Base-by-base conservation (phyloP, 2,113 vertebrate genomes). In the Leucopsar rothschildi region DNA sequence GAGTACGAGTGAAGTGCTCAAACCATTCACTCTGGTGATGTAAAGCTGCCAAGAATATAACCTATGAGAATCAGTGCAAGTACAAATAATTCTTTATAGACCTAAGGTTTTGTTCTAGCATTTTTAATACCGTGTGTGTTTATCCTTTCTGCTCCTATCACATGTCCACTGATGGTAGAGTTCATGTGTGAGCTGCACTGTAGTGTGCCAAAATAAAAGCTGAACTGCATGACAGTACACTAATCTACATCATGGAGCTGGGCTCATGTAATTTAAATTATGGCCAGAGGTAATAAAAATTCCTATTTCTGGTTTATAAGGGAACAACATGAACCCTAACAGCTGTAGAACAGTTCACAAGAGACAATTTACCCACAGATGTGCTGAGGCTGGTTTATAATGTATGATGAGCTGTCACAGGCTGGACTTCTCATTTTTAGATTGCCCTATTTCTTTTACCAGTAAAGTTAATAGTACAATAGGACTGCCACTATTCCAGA, bases 41-140 rank as follows among this genome's bases (percentile, higher is more conserved):
- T 96, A 92, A 91, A 96, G 42, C 95, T 96, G 90, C 86, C 92
- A 95, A 84, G 92, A 65, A 85, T 95, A 94, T 93, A 96, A 91
- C 93, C 86, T 96, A 25, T 86, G 91, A 96, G 91, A 94, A 79
- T 70, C 92, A 69, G 69, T 95, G 80, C 69, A 86, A 92, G 95
- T 82, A 69, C 75, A 86, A n/a, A 92, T 96, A 90, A 96, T 84
- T 94, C 92, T 94, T 96, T 93, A 94, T 88, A 87, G 88, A 92
- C 77, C 92, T 82, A 89, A 59, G 86, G 47, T 86, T 95, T 92
- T 91, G 31, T 81, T 93, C 77, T 86, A 84, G 57, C 72, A 57
- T 82, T 92, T 94, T 95, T 86, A 91, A 86, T 94, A 53, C 47
- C 55, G 7, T 84, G 77, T 63, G 77, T 75, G 40, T 90, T 94